Evolutionary conservation across 2,797 vertebrate genomes (phyloP).

Genomic region (Esox masquinongy): DNA sequence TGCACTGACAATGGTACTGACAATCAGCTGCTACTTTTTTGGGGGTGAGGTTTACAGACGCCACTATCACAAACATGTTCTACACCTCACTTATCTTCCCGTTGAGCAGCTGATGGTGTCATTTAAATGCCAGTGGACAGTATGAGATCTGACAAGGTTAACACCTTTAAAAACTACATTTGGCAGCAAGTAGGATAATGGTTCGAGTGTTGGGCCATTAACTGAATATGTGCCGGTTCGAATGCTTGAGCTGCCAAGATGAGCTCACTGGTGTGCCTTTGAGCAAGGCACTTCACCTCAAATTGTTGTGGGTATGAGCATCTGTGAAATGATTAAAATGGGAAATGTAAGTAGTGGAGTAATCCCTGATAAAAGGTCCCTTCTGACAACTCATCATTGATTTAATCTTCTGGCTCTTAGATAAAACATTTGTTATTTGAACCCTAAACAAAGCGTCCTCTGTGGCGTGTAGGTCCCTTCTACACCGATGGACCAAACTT

Average conservation of each 20-base stretch:
- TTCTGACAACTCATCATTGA: constrained; percentile 44
- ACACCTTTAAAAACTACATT: no score
- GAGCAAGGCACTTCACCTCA: no score
- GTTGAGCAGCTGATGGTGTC: constrained; percentile 31
- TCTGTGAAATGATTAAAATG: no score
- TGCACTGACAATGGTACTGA: constrained; percentile 49
- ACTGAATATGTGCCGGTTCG: no score
- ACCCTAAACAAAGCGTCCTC: constrained; percentile 53
- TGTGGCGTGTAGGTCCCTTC: constrained; percentile 37
- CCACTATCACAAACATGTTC: constrained; percentile 15
- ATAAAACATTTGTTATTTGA: constrained; percentile 29
- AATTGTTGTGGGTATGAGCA: no score
- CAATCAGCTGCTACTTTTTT: constrained; percentile 38
- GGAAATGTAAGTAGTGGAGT: not conserved
- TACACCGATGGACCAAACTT: constrained; percentile 44
- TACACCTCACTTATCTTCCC: constrained; percentile 38
- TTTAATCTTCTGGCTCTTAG: constrained; percentile 34
- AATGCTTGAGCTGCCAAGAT: no score
- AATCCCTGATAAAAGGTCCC: not conserved
- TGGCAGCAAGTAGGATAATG: no score
- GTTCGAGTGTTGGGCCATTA: no score
- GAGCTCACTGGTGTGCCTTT: no score
- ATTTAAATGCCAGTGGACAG: constrained; percentile 24
- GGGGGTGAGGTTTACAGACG: constrained; percentile 28
- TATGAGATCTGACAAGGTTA: constrained; percentile 41